These are phyloP conservation scores for Girardinus metallicus DNA, from an alignment of 2,797 vertebrate species.

Conservation along the genomic window DNA sequence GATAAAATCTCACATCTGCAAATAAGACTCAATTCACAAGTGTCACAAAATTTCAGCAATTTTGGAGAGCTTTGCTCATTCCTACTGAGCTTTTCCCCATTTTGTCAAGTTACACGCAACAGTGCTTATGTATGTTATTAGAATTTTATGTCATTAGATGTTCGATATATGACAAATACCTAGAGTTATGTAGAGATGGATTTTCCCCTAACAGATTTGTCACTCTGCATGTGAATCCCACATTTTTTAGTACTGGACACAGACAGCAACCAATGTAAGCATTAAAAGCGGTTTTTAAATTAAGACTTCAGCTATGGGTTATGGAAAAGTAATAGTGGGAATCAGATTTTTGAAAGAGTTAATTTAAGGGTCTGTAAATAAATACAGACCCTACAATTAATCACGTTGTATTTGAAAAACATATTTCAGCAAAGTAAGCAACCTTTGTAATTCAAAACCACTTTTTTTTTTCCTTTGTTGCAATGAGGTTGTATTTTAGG, in stretches of 20 bases:
- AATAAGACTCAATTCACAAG: slow-evolving; percentile 50
- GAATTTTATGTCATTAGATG: background rate
- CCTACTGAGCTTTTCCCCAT: background rate
- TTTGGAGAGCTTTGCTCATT: background rate
- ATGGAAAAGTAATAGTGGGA: background rate
- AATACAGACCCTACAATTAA: no score
- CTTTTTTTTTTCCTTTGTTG: no score
- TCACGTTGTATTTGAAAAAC: background rate
- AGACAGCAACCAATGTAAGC: background rate
- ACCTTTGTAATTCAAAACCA: no score
- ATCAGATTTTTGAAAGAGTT: background rate
- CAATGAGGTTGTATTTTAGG: no score
- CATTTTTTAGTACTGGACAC: background rate
- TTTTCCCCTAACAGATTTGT: background rate
- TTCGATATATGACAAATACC: background rate
- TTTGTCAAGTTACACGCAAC: background rate
- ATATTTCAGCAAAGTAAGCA: background rate
- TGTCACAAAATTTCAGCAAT: slow-evolving; percentile 7
- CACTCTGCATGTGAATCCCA: background rate
- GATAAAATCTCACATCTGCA: slow-evolving; percentile 57
- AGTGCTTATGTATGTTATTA: background rate
- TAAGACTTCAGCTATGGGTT: background rate
- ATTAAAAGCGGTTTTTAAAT: background rate
- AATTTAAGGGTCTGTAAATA: background rate
- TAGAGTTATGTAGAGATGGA: background rate